phyloP scores from a whole-genome alignment of 2,797 vertebrate species.

The Acropternis orthonyx region DNA sequence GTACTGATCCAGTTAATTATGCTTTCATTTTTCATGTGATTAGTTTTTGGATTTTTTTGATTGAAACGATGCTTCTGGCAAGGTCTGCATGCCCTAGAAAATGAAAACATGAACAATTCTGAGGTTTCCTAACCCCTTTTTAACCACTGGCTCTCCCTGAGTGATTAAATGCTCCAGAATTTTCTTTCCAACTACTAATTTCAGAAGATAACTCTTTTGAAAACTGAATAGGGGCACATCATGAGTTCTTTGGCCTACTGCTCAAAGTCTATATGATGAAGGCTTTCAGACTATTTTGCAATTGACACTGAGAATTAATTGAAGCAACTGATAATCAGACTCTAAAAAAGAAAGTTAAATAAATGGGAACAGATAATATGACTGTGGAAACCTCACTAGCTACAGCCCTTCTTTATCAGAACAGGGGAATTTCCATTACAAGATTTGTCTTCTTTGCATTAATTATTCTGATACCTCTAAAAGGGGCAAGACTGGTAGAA shows the following conservation, averaged over 20 bases:
- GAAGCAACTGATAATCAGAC: neutral
- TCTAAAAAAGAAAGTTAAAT: neutral
- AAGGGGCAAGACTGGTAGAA: neutral
- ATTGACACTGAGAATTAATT: neutral
- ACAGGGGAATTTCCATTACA: neutral
- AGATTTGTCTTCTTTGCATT: neutral
- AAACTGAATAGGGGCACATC: neutral
- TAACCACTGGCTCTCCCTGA: neutral
- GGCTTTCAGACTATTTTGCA: neutral
- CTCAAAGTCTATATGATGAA: neutral
- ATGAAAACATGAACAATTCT: neutral
- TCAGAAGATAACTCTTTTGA: neutral
- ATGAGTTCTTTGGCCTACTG: neutral
- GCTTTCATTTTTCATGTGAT: neutral
- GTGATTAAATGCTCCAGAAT: neutral
- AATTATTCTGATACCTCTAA: neutral
- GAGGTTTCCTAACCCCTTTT: neutral
- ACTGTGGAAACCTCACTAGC: neutral
- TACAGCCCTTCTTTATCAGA: neutral
- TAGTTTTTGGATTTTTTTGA: neutral
- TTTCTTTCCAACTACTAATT: neutral
- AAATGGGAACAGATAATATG: neutral
- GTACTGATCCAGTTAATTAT: neutral
- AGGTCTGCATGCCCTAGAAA: constrained; percentile 10
- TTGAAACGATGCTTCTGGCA: neutral